phyloP scores from a whole-genome alignment of 2,113 vertebrate genomes.

The Tychaedon coryphoeus region DNA sequence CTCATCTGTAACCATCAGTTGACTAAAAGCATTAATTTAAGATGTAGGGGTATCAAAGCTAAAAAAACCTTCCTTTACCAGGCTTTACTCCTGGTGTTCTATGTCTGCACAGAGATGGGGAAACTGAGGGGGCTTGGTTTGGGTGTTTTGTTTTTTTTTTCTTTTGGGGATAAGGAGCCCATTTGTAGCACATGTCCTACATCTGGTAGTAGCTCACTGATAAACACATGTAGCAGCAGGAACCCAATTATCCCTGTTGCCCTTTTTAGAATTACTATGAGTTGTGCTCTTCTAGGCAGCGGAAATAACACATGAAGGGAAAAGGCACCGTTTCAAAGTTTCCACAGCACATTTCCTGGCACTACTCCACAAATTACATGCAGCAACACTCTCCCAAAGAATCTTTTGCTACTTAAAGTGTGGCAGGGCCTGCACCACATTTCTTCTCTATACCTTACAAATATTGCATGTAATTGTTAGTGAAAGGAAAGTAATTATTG shows the following conservation, averaged over 20 bases:
- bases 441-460: not conserved
- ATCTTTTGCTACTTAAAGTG: not conserved
- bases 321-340: not conserved
- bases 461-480: not conserved
- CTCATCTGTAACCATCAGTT: not conserved
- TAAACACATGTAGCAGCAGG: conserved; percentile 50
- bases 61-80: not conserved
- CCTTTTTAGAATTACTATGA: conserved; percentile 24
- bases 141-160: not conserved
- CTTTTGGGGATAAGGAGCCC: conserved; percentile 22
- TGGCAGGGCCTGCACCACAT: not conserved
- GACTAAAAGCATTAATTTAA: not conserved
- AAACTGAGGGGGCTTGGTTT: not conserved
- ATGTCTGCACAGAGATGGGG: not conserved
- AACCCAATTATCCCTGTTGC: conserved; percentile 48
- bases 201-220: conserved; percentile 51
- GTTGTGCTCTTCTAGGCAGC: conserved; percentile 9
- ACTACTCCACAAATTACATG: not conserved
- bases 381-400: not conserved
- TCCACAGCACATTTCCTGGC: not conserved
- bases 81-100: not conserved
- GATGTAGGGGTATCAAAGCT: not conserved
- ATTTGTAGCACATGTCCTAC: conserved; percentile 36
- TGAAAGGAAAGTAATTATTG: not conserved
- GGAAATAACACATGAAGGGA: conserved; percentile 33